A percentile compares a stretch with the other conserved stretches of the same genome.
These are phyloP conservation scores for Lota lota DNA, from an alignment of 2,113 vertebrate species.

Conservation along the genomic window DNA sequence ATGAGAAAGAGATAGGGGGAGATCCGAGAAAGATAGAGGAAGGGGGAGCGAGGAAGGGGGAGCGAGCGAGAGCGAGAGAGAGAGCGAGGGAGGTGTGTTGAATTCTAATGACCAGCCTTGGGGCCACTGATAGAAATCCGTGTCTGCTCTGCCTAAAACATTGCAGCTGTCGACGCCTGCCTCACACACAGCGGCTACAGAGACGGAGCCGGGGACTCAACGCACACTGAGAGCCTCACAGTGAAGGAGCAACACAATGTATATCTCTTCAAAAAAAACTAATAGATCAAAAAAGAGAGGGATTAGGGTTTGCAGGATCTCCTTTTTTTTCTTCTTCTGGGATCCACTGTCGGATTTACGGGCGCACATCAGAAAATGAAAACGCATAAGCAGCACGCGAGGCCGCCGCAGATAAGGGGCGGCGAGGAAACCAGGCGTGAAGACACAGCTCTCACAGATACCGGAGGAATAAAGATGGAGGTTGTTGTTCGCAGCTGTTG, in stretches of 20 bases:
- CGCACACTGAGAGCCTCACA: conserved; percentile 33
- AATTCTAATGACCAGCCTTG: conserved; percentile 63
- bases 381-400: neutral
- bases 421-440: neutral
- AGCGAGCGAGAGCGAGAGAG: neutral
- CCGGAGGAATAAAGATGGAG: conserved; percentile 4
- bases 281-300: conserved; percentile 5
- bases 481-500: conserved; percentile 41
- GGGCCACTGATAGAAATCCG: conserved; percentile 61
- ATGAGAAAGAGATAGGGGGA: conserved; percentile 1
- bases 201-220: conserved; percentile 44
- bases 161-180: conserved; percentile 53
- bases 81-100: conserved; percentile 39
- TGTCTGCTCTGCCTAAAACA: conserved; percentile 62
- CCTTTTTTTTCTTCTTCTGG: neutral
- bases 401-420: neutral
- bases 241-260: conserved; percentile 28
- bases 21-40: neutral
- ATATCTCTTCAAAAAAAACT: conserved; percentile 1
- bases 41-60: neutral
- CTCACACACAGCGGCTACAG: conserved; percentile 50
- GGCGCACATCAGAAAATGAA: neutral
- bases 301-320: too few relatives aligned
- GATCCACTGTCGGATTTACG: neutral
- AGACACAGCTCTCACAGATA: neutral